Percentiles rank a stretch among this genome's conserved stretches.
Evolutionary conservation across 2,888 invertebrate species (phyloP).

Genomic region (Harmothoe impar): DNA sequence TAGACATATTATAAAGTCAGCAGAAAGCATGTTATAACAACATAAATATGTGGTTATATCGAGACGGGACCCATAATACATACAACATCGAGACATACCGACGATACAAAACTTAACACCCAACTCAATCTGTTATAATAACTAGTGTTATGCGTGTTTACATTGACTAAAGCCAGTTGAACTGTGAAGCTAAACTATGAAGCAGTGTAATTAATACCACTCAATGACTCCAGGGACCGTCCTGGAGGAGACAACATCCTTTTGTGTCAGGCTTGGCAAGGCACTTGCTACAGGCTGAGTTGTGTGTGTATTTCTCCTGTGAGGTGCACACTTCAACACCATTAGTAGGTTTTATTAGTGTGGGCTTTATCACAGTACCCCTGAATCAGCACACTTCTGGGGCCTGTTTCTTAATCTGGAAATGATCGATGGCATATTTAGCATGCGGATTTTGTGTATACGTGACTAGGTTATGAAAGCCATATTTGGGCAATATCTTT

Average conservation of each 20-base stretch:
- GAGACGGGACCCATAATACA: too few species aligned
- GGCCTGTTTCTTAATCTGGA: not conserved
- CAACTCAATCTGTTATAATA: not conserved
- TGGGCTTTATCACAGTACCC: not conserved
- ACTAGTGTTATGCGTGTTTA: not conserved
- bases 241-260: not conserved
- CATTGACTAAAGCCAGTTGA: not conserved
- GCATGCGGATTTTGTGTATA: too few species aligned
- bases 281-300: not conserved
- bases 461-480: too few species aligned
- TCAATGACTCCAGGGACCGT: not conserved
- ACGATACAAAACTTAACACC: too few species aligned
- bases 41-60: too few species aligned
- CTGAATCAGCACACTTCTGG: not conserved
- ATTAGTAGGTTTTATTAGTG: not conserved
- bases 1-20: too few species aligned
- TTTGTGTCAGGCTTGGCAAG: not conserved
- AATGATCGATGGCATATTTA: too few species aligned
- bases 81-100: too few species aligned
- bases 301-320: not conserved
- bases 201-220: not conserved
- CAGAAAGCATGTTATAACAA: too few species aligned
- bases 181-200: not conserved
- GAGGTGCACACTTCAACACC: conserved; percentile 24
- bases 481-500: too few species aligned